These are phyloP conservation scores for Clarias fuscus DNA, from an alignment of 2,797 vertebrate species.

Conservation along the genomic window DNA sequence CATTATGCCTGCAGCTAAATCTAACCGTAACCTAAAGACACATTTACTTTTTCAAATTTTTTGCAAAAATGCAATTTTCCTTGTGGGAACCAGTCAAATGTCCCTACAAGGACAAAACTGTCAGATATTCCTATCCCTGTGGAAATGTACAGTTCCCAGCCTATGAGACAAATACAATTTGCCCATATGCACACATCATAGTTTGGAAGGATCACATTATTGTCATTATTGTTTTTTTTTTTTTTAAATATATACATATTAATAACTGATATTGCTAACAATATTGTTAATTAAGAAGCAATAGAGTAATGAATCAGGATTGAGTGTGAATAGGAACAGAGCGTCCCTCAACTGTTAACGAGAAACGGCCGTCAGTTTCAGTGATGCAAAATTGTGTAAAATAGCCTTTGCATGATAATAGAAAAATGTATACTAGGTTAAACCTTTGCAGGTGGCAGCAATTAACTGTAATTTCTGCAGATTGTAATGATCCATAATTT, in stretches of 20 bases:
- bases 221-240: not conserved
- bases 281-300: conserved; percentile 21
- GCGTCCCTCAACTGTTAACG: conserved; percentile 56
- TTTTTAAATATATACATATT: not conserved
- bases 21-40: not conserved
- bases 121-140: not conserved
- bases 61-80: not conserved
- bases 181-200: not conserved
- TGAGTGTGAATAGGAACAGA: conserved; percentile 34
- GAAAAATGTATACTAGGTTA: conserved; percentile 75
- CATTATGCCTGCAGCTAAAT: not conserved
- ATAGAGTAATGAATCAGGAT: conserved; percentile 3
- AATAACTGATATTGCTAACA: conserved; percentile 18
- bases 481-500: conserved; percentile 83
- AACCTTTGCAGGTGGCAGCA: conserved; percentile 81
- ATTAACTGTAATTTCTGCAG: conserved; percentile 78
- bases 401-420: conserved; percentile 67
- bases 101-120: not conserved
- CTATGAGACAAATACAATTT: not conserved
- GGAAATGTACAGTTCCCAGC: not conserved
- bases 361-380: conserved; percentile 46
- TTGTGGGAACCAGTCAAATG: not conserved
- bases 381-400: conserved; percentile 48
- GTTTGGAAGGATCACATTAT: not conserved
- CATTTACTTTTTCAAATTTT: not conserved